Base-by-base conservation (phyloP, 2,113 vertebrate species). In the Anolis carolinensis region DNA sequence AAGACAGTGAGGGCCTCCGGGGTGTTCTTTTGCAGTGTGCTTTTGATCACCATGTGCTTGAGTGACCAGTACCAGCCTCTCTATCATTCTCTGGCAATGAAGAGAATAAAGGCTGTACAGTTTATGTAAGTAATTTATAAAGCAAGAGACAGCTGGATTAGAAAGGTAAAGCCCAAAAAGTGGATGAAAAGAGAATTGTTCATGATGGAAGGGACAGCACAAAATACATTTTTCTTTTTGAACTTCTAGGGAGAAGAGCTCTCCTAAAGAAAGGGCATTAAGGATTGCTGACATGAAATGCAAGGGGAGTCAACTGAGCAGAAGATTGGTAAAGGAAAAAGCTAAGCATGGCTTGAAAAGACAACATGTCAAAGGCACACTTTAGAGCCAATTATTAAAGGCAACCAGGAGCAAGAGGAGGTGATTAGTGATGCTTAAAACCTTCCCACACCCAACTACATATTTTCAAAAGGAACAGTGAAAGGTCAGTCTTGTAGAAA, bases 111-210 rank as follows among this genome's bases (percentile, higher is more conserved):
- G 87, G 63, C 68, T 44, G 78, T 39, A 83, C 89, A 86, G 88
- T 50, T 63, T 23, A 36, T 20, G 59, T 81, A 89, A 89, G 91
- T 88, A 87, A 91, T 93, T 91, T 90, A 83, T 90, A 91, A 94
- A 84, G 87, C 86, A 92, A 87, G 72, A 91, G 88, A 91, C 90
- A 93, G 90, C 90, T 88, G 89, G 90, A 92, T 92, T 93, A 92
- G 89, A 93, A 92, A 92, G 85, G 87, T 86, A 86, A 95, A 93
- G 81, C 75, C 80, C 85, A 87, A 92, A 85, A 91, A 91, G 86
- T 72, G 88, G 87, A 93, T 92, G 88, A 87, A 93, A 94, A 91
- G 82, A 82, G 82, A 93, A 93, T 92, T 79, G 72, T 14, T 81
- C 85, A 11, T 92, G 90, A 93, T 92, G 91, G 89, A 94, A 93